These are phyloP conservation scores for Enoplosus armatus DNA, from an alignment of 2,797 vertebrate species.

Conservation along the genomic window DNA sequence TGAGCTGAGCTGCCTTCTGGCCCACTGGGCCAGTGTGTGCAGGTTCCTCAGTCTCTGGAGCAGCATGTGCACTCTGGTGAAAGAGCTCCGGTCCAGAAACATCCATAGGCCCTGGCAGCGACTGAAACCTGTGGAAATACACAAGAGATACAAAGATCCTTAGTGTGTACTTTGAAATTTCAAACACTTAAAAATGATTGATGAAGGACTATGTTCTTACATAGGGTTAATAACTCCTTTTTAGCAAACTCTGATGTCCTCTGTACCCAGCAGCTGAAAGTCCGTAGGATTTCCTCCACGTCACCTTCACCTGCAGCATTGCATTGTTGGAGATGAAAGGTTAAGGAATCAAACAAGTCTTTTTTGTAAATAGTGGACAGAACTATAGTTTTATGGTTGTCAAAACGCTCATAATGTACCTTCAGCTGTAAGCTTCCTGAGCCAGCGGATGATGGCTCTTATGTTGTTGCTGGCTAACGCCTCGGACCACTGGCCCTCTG, in stretches of 20 bases:
- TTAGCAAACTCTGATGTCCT: conserved; percentile 69
- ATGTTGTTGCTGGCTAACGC: conserved; percentile 73
- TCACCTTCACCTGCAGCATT: conserved; percentile 46
- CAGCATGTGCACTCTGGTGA: conserved; percentile 66
- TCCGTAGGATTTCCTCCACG: conserved; percentile 36
- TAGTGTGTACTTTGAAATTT: background rate
- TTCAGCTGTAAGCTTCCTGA: conserved; percentile 53
- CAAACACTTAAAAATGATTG: background rate
- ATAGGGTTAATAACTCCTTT: conserved; percentile 74
- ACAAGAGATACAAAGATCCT: background rate
- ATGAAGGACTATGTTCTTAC: conserved; percentile 50
- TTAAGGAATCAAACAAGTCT: conserved; percentile 3
- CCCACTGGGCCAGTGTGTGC: conserved; percentile 69
- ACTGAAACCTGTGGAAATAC: conserved; percentile 64
- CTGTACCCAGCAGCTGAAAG: conserved; percentile 74
- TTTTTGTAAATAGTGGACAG: background rate
- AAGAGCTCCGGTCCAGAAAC: conserved; percentile 71
- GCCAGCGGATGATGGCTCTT: conserved; percentile 61
- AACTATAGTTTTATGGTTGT: background rate
- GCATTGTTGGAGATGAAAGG: conserved; percentile 1
- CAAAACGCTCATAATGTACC: conserved; percentile 32
- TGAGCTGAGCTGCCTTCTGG: conserved; percentile 38
- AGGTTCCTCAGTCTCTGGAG: conserved; percentile 77
- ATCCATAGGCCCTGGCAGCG: conserved; percentile 78
- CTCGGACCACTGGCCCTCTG: conserved; percentile 68